A percentile compares a stretch with the other conserved stretches of the same genome.
Conservation (phyloP, 2,113 vertebrate genomes). For the Uria lomvia region DNA sequence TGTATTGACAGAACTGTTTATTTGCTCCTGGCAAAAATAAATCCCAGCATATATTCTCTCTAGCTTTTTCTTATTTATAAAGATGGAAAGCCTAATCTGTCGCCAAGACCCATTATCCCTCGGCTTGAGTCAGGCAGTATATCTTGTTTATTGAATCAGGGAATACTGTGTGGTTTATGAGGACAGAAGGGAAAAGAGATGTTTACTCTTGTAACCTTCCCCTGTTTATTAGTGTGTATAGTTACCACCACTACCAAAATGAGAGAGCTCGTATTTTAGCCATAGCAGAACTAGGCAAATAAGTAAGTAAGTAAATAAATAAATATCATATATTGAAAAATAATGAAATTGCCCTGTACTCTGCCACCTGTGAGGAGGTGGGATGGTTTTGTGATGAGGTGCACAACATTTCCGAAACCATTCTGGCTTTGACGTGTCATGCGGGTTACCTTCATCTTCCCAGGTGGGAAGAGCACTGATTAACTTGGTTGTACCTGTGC, state of each 20-base stretch:
- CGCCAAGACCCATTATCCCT: constrained; percentile 4
- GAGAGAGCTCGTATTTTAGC: background rate
- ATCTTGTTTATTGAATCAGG: constrained; percentile 33
- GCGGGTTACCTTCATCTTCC: background rate
- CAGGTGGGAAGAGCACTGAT: background rate
- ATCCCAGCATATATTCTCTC: constrained; percentile 24
- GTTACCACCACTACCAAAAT: background rate
- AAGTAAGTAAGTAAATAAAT: background rate
- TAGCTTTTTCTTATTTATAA: constrained; percentile 49
- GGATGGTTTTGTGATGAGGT: background rate
- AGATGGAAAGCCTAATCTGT: constrained; percentile 21
- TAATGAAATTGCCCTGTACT: background rate
- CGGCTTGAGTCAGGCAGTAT: background rate
- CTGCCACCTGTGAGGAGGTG: background rate
- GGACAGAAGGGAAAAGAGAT: background rate
- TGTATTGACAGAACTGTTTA: constrained; percentile 60
- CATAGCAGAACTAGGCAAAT: background rate
- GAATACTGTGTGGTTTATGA: constrained; percentile 1
- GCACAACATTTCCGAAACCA: background rate
- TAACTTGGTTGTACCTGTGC: background rate
- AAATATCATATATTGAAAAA: background rate
- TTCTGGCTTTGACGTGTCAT: background rate
- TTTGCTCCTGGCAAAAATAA: constrained; percentile 62
- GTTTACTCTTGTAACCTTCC: background rate
- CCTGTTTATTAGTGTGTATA: background rate